phyloP scores from a whole-genome alignment of 2,888 invertebrate species.

The Hemicrepidius hirtus region DNA sequence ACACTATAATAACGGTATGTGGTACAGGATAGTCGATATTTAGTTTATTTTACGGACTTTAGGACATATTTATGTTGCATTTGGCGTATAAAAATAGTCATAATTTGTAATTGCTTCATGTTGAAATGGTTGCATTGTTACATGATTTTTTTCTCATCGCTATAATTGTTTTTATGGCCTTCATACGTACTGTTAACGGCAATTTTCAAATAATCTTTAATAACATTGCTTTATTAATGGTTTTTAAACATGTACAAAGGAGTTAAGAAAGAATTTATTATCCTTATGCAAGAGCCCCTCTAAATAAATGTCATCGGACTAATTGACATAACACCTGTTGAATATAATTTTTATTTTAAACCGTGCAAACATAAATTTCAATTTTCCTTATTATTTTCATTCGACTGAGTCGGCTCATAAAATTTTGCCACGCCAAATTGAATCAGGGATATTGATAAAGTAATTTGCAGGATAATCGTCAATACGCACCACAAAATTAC shows the following conservation, averaged over 20 bases:
- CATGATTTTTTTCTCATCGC: conserved; percentile 1
- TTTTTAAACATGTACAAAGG: conserved; percentile 1
- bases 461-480: conserved; percentile 6
- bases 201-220: conserved; percentile 3
- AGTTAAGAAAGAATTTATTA: conserved; percentile 4
- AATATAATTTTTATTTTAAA: conserved; percentile 16
- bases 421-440: neutral
- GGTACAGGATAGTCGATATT: too few species aligned
- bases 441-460: conserved; percentile 10
- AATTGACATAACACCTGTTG: conserved; percentile 10
- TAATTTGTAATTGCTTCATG: too few species aligned
- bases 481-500: conserved; percentile 20
- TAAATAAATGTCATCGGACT: neutral
- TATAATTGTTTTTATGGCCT: conserved; percentile 21
- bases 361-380: conserved; percentile 19
- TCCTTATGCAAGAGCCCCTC: conserved; percentile 1
- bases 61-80: too few species aligned
- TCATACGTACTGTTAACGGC: neutral
- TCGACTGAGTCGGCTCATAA: neutral
- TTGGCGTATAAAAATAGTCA: too few species aligned
- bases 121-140: neutral
- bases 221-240: conserved; percentile 11
- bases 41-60: neutral
- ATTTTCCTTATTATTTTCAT: neutral
- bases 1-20: too few species aligned